A percentile compares a stretch with the other conserved stretches of the same genome.
Evolutionary conservation across 1,140 invertebrate genomes (phyloP).

Genomic region (Brachionus sp.): DNA sequence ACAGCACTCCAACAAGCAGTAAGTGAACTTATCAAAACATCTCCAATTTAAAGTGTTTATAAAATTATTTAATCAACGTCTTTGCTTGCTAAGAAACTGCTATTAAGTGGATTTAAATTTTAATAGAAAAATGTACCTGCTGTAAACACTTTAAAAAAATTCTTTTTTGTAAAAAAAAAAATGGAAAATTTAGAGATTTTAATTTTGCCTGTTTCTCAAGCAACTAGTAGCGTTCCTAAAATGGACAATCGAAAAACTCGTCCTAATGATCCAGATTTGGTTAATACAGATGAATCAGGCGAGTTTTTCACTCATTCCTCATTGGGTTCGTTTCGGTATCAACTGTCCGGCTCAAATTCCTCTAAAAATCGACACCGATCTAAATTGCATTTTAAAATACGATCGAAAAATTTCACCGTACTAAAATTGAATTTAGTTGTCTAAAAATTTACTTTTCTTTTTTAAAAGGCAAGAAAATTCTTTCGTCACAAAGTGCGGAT

Average conservation of each 20-base stretch:
- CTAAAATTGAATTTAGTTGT: neutral
- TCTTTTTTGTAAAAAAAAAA: slow-evolving; percentile 4
- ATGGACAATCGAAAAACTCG: neutral
- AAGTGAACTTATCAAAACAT: neutral
- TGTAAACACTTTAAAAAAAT: neutral
- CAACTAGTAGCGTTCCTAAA: neutral
- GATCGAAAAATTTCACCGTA: neutral
- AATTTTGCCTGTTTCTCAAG: slow-evolving; percentile 29
- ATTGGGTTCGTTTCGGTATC: neutral
- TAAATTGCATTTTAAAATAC: neutral
- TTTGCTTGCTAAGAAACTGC: neutral
- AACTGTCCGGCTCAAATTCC: neutral
- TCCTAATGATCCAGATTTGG: neutral
- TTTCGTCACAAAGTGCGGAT: slow-evolving; percentile 35
- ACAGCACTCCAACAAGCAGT: neutral
- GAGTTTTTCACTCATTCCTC: neutral
- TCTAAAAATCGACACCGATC: neutral
- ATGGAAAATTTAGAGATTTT: slow-evolving; percentile 32
- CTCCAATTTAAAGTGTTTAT: neutral
- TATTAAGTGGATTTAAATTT: neutral
- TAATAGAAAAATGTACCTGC: neutral
- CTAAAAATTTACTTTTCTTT: neutral
- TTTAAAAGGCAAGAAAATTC: slow-evolving; percentile 27
- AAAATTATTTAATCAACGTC: neutral
- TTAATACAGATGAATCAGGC: neutral